Evolutionary conservation across 2,888 invertebrate genomes (phyloP).

Genomic region (Strigamia crassipes): DNA sequence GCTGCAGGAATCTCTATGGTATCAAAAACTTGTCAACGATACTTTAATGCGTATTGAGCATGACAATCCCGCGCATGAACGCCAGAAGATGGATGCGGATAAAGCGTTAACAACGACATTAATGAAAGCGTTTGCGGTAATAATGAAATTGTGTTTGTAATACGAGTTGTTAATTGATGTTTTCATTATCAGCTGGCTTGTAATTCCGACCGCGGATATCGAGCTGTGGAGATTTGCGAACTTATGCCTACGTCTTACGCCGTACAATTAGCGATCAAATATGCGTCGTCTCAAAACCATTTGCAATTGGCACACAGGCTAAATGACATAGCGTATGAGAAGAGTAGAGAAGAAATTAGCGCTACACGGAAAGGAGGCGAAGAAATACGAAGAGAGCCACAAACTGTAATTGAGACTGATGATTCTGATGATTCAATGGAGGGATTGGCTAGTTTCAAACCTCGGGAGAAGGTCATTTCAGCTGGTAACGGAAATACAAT

Average conservation of each 20-base stretch:
- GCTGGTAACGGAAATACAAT: background rate
- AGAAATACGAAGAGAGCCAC: background rate
- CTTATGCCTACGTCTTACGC: constrained; percentile 77
- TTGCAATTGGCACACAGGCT: constrained; percentile 79
- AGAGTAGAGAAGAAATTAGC: constrained; percentile 14
- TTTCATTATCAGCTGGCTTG: constrained; percentile 71
- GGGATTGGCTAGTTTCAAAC: too few relatives aligned
- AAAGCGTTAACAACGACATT: constrained; percentile 75
- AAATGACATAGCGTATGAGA: constrained; percentile 58
- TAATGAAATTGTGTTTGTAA: constrained; percentile 55
- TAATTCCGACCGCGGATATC: constrained; percentile 78
- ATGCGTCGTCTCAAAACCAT: constrained; percentile 77
- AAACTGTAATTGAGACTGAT: background rate
- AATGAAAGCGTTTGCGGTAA: constrained; percentile 87
- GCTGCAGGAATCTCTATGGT: constrained; percentile 56
- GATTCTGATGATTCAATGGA: background rate
- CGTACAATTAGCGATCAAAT: constrained; percentile 83
- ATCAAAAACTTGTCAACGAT: constrained; percentile 53
- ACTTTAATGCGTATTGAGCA: constrained; percentile 54
- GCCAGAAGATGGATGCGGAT: constrained; percentile 61
- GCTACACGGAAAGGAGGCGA: too few relatives aligned
- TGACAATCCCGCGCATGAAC: constrained; percentile 56
- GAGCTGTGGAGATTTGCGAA: constrained; percentile 85
- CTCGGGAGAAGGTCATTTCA: background rate
- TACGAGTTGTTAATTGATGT: constrained; percentile 7